Evolutionary conservation across 2,888 invertebrate genomes (phyloP).

Genomic region (Epinotia nisella): DNA sequence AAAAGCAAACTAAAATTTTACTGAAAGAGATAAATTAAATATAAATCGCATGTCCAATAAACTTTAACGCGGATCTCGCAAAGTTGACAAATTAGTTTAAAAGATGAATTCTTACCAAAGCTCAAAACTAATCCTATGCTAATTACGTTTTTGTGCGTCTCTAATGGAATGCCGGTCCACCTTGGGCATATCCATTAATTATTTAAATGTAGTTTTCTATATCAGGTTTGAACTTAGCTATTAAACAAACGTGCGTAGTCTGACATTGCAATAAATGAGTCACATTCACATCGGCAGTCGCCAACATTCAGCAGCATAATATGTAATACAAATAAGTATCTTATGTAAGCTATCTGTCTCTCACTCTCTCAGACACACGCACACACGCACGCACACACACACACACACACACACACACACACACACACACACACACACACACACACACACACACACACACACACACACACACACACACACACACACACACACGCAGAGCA

Average conservation of each 20-base stretch:
- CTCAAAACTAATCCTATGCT: constrained; percentile 29
- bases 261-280: constrained; percentile 24
- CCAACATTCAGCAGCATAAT: not conserved
- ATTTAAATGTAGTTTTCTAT: constrained; percentile 31
- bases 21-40: too few species aligned
- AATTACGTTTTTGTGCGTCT: constrained; percentile 25
- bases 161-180: constrained; percentile 16
- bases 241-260: constrained; percentile 24
- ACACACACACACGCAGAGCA: too few species aligned
- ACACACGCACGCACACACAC: too few species aligned
- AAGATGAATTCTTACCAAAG: constrained; percentile 20
- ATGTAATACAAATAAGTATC: too few species aligned
- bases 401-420: too few species aligned
- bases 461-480: too few species aligned
- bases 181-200: constrained; percentile 22
- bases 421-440: too few species aligned
- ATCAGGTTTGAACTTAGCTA: not conserved
- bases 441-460: too few species aligned
- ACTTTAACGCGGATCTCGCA: constrained; percentile 21
- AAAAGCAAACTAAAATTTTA: too few species aligned
- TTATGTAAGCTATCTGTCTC: too few species aligned
- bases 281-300: not conserved
- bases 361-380: too few species aligned
- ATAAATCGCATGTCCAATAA: not conserved
- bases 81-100: constrained; percentile 25